phyloP scores from a whole-genome alignment of 2,888 invertebrate species.

The Neoitamus cyanurus region DNA sequence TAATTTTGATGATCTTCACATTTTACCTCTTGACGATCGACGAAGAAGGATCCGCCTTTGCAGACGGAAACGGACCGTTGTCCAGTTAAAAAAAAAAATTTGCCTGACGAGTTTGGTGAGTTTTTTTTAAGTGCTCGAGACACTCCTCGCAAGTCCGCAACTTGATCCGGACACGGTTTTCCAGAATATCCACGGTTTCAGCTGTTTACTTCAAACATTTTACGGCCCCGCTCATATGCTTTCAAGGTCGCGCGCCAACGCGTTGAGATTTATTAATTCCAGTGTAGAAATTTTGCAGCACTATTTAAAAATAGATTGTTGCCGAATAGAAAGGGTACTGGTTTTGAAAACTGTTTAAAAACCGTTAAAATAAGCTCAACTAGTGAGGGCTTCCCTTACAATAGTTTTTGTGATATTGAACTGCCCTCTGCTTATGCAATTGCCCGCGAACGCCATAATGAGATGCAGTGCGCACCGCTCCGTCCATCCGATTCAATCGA shows the following conservation, averaged over 20 bases:
- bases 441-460: neutral
- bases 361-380: neutral
- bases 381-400: neutral
- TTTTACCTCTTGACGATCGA: neutral
- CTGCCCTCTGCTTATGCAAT: neutral
- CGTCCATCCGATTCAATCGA: neutral
- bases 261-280: neutral
- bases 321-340: neutral
- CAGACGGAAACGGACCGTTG: neutral
- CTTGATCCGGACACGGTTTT: neutral
- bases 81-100: constrained; percentile 5
- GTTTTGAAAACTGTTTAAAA: neutral
- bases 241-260: neutral
- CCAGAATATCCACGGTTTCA: neutral
- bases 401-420: neutral
- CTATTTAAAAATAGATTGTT: neutral
- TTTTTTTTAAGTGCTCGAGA: neutral
- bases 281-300: neutral
- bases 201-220: neutral
- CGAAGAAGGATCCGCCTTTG: neutral
- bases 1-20: neutral
- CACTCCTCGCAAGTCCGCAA: neutral
- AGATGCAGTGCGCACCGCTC: neutral
- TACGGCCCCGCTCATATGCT: neutral
- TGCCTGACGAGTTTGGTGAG: constrained; percentile 31